Conservation (phyloP, 2,797 vertebrate species). For the Peromyscus aztecus region DNA sequence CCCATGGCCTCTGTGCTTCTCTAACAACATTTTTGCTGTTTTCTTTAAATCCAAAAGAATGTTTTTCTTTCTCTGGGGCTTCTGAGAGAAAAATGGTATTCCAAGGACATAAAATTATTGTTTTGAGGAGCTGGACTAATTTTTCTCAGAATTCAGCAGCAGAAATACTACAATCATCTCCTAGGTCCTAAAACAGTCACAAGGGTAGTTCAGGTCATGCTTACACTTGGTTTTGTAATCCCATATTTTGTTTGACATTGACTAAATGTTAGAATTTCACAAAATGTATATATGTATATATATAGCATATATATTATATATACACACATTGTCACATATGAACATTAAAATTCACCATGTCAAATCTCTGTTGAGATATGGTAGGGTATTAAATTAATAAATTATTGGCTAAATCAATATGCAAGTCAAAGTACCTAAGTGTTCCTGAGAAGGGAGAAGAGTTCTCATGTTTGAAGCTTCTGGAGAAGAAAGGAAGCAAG, state of each 20-base stretch:
- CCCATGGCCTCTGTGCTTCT: not conserved
- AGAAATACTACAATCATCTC: not conserved
- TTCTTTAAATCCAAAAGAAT: not conserved
- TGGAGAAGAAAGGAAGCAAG: not conserved
- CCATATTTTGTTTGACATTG: not conserved
- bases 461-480: not conserved
- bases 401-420: not conserved
- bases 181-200: not conserved
- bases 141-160: constrained; percentile 28
- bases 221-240: not conserved
- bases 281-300: not conserved
- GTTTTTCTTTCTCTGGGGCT: not conserved
- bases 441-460: not conserved
- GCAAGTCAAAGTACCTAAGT: not conserved
- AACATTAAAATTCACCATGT: not conserved
- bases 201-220: not conserved
- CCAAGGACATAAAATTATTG: not conserved
- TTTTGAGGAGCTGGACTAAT: constrained; percentile 2
- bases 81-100: not conserved
- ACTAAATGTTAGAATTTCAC: not conserved
- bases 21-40: not conserved
- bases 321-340: not conserved
- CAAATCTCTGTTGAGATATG: not conserved
- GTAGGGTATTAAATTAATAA: not conserved
- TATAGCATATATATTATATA: too few species aligned